phyloP scores from a whole-genome alignment of 2,797 vertebrate species.

The Peromyscus melanophrys region DNA sequence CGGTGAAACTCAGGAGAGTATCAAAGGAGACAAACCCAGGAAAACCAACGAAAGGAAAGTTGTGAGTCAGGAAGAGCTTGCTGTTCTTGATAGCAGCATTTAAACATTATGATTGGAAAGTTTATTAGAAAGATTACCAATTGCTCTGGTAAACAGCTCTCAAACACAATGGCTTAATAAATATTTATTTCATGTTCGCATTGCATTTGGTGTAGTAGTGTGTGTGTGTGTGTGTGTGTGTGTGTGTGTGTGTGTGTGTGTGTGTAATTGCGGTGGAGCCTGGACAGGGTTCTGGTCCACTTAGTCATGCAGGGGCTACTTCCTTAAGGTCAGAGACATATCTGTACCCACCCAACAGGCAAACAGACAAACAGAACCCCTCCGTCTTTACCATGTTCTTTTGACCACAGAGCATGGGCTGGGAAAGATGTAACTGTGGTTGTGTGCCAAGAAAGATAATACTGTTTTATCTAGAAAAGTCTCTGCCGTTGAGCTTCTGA shows the following conservation, averaged over 20 bases:
- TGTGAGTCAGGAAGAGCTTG: background rate
- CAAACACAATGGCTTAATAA: conserved; percentile 10
- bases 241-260: background rate
- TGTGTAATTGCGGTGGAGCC: background rate
- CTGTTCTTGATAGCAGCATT: background rate
- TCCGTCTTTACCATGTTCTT: background rate
- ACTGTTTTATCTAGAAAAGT: background rate
- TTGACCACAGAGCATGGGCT: background rate
- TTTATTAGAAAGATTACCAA: conserved; percentile 29
- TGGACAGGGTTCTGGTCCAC: background rate
- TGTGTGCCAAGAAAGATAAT: background rate
- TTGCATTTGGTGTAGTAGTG: background rate
- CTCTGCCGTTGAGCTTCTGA: background rate
- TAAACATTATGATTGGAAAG: conserved; percentile 1
- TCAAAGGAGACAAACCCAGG: background rate
- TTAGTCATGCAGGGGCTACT: background rate
- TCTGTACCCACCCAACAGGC: background rate
- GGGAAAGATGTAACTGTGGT: background rate
- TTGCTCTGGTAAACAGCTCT: conserved; percentile 21
- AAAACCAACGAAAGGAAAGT: background rate
- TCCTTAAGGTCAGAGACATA: background rate
- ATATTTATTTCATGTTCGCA: conserved; percentile 29
- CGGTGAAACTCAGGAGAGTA: background rate
- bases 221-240: too few species aligned
- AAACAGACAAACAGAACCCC: background rate